phyloP scores from a whole-genome alignment of 2,888 invertebrate genomes.

The Marronus borbonicus region DNA sequence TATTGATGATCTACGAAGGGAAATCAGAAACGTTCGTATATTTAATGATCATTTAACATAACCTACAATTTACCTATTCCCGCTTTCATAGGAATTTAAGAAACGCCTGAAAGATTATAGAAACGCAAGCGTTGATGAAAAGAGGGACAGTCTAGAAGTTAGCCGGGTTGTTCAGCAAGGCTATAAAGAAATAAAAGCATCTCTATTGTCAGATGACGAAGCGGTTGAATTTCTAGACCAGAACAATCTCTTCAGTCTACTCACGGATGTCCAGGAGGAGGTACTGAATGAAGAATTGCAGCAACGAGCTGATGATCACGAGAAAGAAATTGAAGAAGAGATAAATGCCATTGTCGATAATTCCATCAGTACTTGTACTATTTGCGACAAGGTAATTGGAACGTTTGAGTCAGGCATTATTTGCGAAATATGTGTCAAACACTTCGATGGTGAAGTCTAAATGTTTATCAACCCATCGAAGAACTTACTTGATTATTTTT shows the following conservation, averaged over 20 bases:
- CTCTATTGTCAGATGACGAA: conserved; percentile 53
- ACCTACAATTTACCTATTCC: conserved; percentile 6
- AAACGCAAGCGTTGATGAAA: conserved; percentile 46
- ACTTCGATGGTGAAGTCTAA: conserved; percentile 50
- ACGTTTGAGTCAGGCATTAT: conserved; percentile 47
- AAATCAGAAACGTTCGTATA: conserved; percentile 52
- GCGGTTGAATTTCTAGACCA: conserved; percentile 56
- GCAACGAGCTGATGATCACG: conserved; percentile 55
- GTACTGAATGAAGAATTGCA: conserved; percentile 56
- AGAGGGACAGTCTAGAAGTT: conserved; percentile 41
- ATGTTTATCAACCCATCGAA: too few species aligned
- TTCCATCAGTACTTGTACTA: conserved; percentile 56
- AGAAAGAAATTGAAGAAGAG: conserved; percentile 56
- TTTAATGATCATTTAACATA: conserved; percentile 5
- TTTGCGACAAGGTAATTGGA: conserved; percentile 57
- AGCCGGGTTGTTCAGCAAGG: conserved; percentile 50
- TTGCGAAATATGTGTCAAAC: conserved; percentile 58
- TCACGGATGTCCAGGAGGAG: conserved; percentile 60
- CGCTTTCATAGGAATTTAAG: conserved; percentile 54
- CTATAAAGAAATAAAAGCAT: conserved; percentile 55
- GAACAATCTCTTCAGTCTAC: conserved; percentile 59
- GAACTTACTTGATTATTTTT: too few species aligned
- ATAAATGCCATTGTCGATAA: conserved; percentile 57
- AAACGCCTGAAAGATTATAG: conserved; percentile 52
- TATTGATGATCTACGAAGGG: conserved; percentile 48